Evolutionary conservation across 1,140 invertebrate species (phyloP).

Genomic region (Rhagoletis pomonella): DNA sequence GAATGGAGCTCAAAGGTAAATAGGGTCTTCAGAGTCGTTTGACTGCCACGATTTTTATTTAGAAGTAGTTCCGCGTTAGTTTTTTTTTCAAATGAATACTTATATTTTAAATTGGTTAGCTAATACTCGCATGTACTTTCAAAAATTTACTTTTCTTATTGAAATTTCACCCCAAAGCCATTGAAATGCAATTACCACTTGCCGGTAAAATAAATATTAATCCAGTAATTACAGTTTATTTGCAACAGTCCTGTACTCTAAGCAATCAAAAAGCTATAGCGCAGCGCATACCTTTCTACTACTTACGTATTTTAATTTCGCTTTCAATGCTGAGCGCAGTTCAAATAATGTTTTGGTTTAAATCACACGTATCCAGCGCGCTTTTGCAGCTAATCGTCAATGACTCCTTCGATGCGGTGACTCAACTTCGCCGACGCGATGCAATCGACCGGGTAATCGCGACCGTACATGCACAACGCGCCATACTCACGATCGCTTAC

Average conservation of each 20-base stretch:
- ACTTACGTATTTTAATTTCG: not conserved
- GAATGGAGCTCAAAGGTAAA: too few species aligned
- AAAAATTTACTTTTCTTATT: too few species aligned
- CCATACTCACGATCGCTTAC: constrained; percentile 45
- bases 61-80: too few species aligned
- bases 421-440: not conserved
- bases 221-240: not conserved
- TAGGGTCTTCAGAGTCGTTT: too few species aligned
- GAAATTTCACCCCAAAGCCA: too few species aligned
- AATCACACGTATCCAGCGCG: not conserved
- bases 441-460: constrained; percentile 5
- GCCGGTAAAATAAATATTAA: not conserved
- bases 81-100: too few species aligned
- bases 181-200: too few species aligned
- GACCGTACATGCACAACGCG: not conserved
- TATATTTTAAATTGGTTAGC: too few species aligned
- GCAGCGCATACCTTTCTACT: too few species aligned
- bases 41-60: too few species aligned
- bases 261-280: too few species aligned
- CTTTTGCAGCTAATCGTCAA: not conserved
- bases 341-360: not conserved
- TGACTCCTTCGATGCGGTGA: not conserved
- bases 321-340: not conserved
- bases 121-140: too few species aligned
- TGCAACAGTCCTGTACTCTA: not conserved